Evolutionary conservation across 2,888 invertebrate genomes (phyloP).

Genomic region (Heliconius cydno): DNA sequence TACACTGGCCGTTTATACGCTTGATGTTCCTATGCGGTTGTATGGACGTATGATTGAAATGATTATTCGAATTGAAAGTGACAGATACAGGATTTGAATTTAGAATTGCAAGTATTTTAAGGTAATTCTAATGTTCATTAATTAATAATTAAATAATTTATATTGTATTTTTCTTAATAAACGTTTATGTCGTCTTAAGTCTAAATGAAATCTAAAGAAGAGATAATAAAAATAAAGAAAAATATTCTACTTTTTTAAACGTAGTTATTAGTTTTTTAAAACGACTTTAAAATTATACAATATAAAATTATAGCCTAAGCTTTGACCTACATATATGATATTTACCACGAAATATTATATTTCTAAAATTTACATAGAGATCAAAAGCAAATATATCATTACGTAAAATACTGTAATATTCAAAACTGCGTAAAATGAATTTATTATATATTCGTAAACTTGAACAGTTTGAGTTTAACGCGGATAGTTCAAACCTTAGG

Average conservation of each 20-base stretch:
- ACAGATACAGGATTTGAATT: not conserved
- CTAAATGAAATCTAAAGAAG: too few species aligned
- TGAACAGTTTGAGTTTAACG: slow-evolving; percentile 50
- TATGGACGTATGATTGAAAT: slow-evolving; percentile 1
- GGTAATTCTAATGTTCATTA: too few species aligned
- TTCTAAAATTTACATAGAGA: not conserved
- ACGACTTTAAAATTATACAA: not conserved
- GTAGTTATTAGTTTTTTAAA: too few species aligned
- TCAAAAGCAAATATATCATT: slow-evolving; percentile 16
- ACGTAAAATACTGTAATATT: slow-evolving; percentile 14
- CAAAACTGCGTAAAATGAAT: slow-evolving; percentile 45
- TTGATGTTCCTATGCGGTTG: slow-evolving; percentile 4
- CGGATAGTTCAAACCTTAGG: slow-evolving; percentile 53
- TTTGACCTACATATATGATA: not conserved
- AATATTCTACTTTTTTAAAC: too few species aligned
- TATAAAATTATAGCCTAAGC: not conserved
- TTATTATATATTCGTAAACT: slow-evolving; percentile 48
- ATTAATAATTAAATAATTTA: too few species aligned
- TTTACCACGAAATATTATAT: too few species aligned
- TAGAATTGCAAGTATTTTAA: not conserved
- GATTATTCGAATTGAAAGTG: not conserved
- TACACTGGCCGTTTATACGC: slow-evolving; percentile 23
- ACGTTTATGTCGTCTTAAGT: too few species aligned
- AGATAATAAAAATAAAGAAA: too few species aligned
- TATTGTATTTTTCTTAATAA: not conserved